Evolutionary conservation across 2,797 vertebrate genomes (phyloP).

Genomic region (Mionectes olivaceus): DNA sequence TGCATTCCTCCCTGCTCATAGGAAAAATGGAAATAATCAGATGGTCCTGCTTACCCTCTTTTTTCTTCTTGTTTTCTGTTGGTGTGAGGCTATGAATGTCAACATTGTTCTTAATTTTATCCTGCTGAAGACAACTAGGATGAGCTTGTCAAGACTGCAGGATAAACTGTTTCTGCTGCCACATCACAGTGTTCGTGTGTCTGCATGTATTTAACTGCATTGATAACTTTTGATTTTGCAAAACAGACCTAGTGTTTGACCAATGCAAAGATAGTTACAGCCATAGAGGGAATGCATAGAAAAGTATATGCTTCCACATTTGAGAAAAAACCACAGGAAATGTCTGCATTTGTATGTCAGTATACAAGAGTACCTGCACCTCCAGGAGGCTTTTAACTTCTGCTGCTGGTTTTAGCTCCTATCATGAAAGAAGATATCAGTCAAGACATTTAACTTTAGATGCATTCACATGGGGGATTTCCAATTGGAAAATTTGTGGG

Average conservation of each 20-base stretch:
- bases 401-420: background rate
- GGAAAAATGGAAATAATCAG: background rate
- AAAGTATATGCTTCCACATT: background rate
- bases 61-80: background rate
- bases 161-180: background rate
- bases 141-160: background rate
- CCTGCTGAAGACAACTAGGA: background rate
- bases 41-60: background rate
- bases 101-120: background rate
- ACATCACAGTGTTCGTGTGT: background rate
- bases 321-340: background rate
- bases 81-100: background rate
- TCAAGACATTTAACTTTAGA: background rate
- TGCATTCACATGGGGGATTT: background rate
- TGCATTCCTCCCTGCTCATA: background rate
- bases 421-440: background rate
- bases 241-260: background rate
- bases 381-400: background rate
- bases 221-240: background rate
- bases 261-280: background rate
- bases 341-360: background rate
- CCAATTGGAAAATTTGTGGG: background rate
- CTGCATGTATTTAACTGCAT: background rate
- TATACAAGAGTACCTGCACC: background rate
- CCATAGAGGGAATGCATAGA: background rate